A percentile compares a stretch with the other conserved stretches of the same genome.
phyloP scores from a whole-genome alignment of 2,113 vertebrate genomes.

The Colistium nudipinnis region DNA sequence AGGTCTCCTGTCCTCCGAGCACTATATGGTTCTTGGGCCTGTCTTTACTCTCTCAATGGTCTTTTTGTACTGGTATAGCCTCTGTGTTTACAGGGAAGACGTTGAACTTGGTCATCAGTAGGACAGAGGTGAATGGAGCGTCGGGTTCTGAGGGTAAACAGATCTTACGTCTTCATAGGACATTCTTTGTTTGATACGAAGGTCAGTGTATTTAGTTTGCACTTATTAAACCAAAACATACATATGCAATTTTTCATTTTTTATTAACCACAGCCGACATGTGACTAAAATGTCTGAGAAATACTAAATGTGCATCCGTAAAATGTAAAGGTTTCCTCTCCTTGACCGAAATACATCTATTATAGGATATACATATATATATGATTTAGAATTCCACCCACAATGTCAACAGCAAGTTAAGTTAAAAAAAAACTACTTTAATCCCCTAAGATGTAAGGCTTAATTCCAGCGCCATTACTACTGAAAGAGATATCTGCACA shows the following conservation, averaged over 20 bases:
- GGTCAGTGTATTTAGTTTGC: conserved; percentile 23
- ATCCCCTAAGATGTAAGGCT: too few species aligned
- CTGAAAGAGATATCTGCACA: conserved; percentile 55
- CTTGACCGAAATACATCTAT: conserved; percentile 1
- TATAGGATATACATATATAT: neutral
- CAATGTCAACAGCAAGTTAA: conserved; percentile 3
- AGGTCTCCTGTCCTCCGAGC: conserved; percentile 5
- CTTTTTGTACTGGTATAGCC: conserved; percentile 49
- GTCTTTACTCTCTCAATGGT: conserved; percentile 56
- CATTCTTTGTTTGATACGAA: conserved; percentile 38
- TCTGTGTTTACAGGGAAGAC: conserved; percentile 65
- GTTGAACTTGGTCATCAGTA: conserved; percentile 64
- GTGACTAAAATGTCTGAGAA: neutral
- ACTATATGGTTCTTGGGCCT: conserved; percentile 10
- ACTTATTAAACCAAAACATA: conserved; percentile 34
- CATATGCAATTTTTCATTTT: neutral
- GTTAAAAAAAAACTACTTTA: conserved; percentile 22
- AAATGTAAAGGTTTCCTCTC: neutral
- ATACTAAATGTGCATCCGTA: neutral
- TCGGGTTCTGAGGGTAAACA: conserved; percentile 62
- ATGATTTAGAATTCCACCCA: conserved; percentile 16
- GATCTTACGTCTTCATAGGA: conserved; percentile 42
- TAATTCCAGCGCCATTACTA: conserved; percentile 54
- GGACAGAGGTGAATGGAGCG: conserved; percentile 71
- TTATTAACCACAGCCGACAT: conserved; percentile 22